A percentile compares a stretch with the other conserved stretches of the same genome.
Evolutionary conservation across 2,113 vertebrate genomes (phyloP).

Genomic region (Phasianus colchicus): DNA sequence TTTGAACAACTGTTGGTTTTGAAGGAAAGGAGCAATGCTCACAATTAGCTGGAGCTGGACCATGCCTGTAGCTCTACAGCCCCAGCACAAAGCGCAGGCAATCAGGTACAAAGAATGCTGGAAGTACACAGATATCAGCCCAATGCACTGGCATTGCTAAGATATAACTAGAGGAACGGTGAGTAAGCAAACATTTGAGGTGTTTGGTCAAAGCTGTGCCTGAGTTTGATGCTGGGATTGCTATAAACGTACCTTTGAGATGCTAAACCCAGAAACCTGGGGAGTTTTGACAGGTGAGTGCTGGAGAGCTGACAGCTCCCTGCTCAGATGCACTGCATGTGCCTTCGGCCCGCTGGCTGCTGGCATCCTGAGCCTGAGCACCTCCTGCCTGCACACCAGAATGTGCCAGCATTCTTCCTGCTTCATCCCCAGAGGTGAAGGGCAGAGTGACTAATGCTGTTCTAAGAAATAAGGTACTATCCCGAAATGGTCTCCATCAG

Average conservation of each 20-base stretch:
- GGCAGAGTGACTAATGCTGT: neutral
- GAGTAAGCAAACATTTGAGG: neutral
- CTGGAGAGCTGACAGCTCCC: neutral
- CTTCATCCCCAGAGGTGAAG: neutral
- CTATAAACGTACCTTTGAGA: neutral
- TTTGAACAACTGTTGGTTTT: neutral
- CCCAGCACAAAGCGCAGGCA: neutral
- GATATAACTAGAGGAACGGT: neutral
- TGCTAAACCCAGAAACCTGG: neutral
- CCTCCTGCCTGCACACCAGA: neutral
- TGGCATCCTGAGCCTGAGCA: neutral
- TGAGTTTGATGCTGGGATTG: rapidly evolving
- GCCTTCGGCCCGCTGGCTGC: neutral
- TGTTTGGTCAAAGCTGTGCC: neutral
- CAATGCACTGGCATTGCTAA: rapidly evolving
- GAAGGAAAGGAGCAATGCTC: rapidly evolving
- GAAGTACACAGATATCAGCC: neutral
- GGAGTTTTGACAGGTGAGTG: neutral
- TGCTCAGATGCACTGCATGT: neutral
- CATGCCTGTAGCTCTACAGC: neutral
- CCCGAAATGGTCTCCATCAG: neutral
- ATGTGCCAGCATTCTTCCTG: neutral
- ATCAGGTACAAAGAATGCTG: neutral
- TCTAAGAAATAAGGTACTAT: neutral
- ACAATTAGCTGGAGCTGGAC: neutral